phyloP scores from a whole-genome alignment of 2,113 vertebrate genomes.

The Patagioenas fasciata region DNA sequence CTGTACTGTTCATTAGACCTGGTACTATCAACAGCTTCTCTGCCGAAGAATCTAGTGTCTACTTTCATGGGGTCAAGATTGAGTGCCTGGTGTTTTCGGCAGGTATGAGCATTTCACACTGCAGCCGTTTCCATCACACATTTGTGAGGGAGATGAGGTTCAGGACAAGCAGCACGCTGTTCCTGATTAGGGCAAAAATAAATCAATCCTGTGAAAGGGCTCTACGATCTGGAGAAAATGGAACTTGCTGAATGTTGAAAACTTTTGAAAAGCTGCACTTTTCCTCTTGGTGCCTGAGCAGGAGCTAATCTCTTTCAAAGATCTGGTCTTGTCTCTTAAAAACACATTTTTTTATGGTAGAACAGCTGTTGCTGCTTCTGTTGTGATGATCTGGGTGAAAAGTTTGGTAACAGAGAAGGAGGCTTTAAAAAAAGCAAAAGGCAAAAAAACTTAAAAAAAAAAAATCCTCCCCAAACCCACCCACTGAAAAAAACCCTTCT shows the following conservation, averaged over 20 bases:
- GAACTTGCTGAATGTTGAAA: conserved; percentile 5
- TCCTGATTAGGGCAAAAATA: conserved; percentile 16
- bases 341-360: conserved; percentile 53
- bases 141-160: background rate
- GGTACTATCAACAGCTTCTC: background rate
- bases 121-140: background rate
- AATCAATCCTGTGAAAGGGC: background rate
- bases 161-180: background rate
- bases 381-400: conserved; percentile 71
- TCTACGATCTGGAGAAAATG: background rate
- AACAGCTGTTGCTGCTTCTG: conserved; percentile 69
- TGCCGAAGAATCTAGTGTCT: background rate
- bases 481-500: conserved; percentile 50
- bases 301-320: conserved; percentile 52
- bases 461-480: conserved; percentile 28
- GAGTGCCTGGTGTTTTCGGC: background rate
- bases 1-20: background rate
- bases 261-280: conserved; percentile 22
- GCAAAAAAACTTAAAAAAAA: background rate
- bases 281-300: background rate
- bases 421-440: conserved; percentile 45
- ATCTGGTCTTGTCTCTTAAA: conserved; percentile 57
- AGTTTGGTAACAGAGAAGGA: conserved; percentile 68
- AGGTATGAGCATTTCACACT: background rate
- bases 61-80: background rate